Evolutionary conservation across 2,797 vertebrate species (phyloP).

Genomic region (Sebastolobus altivelis): DNA sequence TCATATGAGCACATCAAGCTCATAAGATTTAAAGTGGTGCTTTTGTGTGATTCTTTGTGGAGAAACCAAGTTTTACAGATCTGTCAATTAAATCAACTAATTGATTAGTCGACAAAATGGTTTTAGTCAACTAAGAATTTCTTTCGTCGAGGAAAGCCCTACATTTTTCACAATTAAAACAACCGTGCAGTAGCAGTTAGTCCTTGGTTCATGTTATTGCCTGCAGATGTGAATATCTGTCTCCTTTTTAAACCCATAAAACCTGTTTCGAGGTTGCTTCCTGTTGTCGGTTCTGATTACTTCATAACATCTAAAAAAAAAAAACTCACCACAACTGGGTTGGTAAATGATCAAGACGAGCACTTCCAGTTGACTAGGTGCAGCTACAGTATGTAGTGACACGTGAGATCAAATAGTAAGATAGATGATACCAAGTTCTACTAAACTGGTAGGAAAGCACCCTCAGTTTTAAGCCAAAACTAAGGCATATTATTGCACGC

Average conservation of each 20-base stretch:
- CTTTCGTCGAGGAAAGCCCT: too few relatives aligned
- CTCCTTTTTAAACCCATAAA: background rate
- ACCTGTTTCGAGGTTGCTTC: conserved; percentile 1
- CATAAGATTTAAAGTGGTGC: too few relatives aligned
- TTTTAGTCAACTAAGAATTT: too few relatives aligned
- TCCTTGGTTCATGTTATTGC: background rate
- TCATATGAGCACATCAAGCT: too few relatives aligned
- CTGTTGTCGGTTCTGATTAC: background rate
- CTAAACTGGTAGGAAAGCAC: background rate
- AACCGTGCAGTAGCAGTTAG: background rate
- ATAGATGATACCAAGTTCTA: too few relatives aligned
- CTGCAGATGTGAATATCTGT: conserved; percentile 5
- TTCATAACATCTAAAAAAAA: background rate
- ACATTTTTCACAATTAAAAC: background rate
- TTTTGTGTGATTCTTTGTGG: too few relatives aligned
- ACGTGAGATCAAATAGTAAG: background rate
- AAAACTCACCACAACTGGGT: background rate
- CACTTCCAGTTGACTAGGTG: background rate
- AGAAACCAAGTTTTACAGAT: too few relatives aligned
- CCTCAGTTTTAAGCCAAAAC: background rate
- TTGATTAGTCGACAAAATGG: too few relatives aligned
- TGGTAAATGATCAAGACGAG: background rate
- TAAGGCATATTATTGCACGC: background rate
- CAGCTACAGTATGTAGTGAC: background rate
- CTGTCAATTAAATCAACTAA: too few relatives aligned